Base-by-base conservation (phyloP, 2,888 invertebrate genomes). In the Amblyjoppa proteus region DNA sequence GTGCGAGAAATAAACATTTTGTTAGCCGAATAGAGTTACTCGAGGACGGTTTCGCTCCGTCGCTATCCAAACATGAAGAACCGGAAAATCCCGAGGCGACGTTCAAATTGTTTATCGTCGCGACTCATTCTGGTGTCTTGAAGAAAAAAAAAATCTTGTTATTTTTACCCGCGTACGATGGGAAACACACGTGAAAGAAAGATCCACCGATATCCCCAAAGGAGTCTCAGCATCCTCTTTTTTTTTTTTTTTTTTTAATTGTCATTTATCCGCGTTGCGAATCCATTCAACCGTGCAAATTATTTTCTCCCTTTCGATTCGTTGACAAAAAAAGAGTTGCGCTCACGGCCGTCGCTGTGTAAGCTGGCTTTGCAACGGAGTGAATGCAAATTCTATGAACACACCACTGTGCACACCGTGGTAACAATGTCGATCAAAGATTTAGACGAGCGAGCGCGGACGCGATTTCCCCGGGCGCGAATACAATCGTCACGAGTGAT, bases 271-370 rank as follows among this genome's bases (percentile, higher is more conserved):
- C 25, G 56, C 16, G 28, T 56, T 20, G 64, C 64, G 31, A 56
- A 66, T 25, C 31, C 64, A 45, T 66, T 53, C 56, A 56, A 41
- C 31, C 34, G 73, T 78, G 73, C 58, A 78, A 83, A 83, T 78
- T 61, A 68, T 83, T 61, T 69, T 49, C 34, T 66, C 73, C 49
- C 20, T 0, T 58, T 71, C 61, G 45, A 41, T 51, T 76, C 56
- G 25, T 68, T 51, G 68, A 73, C 66, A 73, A 77, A 81, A 81
- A 38, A 51, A 13, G 25, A 7, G n/a, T 25, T 20, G n/a, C n/a
- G 5, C 53, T 53, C 20, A 20, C 20, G 53, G 53, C 53, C 20
- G 53, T 7, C 6, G 53, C 9, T 25, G 13, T 13, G 66, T 53
- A 51, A 34, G 13, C 20, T 7, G 28, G 38, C 16, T 16, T 66